Conservation (phyloP, 2,113 vertebrate genomes). For the Mustelus asterias region DNA sequence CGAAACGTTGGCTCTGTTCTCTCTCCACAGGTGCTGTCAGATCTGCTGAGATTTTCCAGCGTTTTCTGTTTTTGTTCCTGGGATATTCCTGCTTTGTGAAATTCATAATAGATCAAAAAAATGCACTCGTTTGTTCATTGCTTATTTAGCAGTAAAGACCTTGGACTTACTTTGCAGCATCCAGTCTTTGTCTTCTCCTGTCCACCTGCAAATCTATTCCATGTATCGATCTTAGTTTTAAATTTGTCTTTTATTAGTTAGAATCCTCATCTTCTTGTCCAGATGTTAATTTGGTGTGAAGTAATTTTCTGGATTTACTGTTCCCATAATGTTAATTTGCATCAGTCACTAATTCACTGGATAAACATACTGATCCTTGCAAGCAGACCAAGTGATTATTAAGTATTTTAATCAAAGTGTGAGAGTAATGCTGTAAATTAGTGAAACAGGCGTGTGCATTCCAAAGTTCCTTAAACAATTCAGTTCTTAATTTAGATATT, state of each 20-base stretch:
- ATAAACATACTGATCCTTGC: no score
- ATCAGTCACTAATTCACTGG: not conserved
- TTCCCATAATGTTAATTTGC: not conserved
- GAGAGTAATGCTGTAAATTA: not conserved
- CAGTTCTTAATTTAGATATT: not conserved
- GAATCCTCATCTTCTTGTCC: not conserved
- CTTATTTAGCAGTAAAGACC: not conserved
- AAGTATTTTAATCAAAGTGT: not conserved
- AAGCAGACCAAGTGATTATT: not conserved
- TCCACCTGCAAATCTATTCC: not conserved
- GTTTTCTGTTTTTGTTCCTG: not conserved
- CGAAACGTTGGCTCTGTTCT: no score
- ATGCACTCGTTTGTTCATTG: not conserved
- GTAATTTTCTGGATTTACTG: not conserved
- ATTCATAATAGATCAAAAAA: not conserved
- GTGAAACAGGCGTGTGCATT: not conserved
- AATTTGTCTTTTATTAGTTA: not conserved
- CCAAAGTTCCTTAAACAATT: not conserved
- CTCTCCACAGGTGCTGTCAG: no score
- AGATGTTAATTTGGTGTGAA: not conserved
- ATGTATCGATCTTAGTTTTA: not conserved
- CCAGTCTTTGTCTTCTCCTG: not conserved
- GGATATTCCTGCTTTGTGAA: not conserved
- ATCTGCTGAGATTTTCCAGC: no score
- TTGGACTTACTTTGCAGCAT: not conserved